Base-by-base conservation (phyloP, 2,113 vertebrate genomes). In the Amphiprion percula region DNA sequence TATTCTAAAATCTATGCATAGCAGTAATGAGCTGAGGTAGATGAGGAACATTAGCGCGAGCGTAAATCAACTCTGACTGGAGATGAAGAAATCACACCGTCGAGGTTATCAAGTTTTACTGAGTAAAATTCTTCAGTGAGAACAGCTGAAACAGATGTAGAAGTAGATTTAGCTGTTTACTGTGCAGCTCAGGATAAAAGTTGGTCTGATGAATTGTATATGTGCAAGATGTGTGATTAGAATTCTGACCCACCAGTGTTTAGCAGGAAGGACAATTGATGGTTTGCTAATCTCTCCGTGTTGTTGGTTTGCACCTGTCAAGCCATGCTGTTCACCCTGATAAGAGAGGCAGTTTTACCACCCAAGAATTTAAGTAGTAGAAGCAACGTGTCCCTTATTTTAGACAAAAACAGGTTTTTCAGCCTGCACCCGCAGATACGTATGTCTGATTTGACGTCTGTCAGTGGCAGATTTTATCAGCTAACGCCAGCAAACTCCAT, bases 21-120 rank as follows among this genome's bases (percentile, higher is more conserved):
- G 63, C 71, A 58, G 61, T 86, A 90, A 90, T 84, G 71, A 88
- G 82, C 67, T 71, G 71, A 79, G 63, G 72, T 37, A 68, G 69
- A 87, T 46, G 65, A 83, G 52, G 60, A 68, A 66, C 26, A 41
- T 65, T 77, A 63, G 61, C 23, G 1, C 24, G 58, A 46, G 66
- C 56, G 15, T 89, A 88, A 88, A 91, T 92, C 86, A 88, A 72
- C 23, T 65, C 41, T 70, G 80, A 70, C 60, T 71, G 71, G 26
- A 82, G 55, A 53, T 59, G 19, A 16, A 66, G 46, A 77, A 70
- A 76, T 74, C n/a, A 46, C 16, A 74, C 10, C 49, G 24, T 30
- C 17, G 6, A 39, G 24, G 14, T 65, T 55, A 49, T 62, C 64
- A 69, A n/a, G n/a, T 73, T 54, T 73, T 41, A 58, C 53, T 26